Conservation (phyloP, 2,113 vertebrate species). For the Triplophysa dalaica region DNA sequence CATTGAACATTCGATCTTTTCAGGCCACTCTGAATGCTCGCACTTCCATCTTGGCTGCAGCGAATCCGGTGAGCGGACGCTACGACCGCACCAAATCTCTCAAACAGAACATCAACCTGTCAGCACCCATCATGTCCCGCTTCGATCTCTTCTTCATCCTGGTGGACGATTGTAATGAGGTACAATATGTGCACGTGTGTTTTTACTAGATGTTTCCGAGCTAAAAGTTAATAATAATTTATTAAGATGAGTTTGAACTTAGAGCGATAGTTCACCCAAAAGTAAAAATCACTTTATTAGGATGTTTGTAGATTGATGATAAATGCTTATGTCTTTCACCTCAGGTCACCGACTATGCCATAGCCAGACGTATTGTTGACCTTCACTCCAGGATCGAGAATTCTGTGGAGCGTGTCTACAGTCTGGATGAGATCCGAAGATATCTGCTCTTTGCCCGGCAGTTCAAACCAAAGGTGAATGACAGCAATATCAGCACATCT, state of each 20-base stretch:
- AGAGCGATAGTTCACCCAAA: too few relatives aligned
- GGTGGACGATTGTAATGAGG: constrained; percentile 98
- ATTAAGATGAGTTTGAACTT: neutral
- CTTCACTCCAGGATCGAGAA: constrained; percentile 91
- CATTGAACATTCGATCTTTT: neutral
- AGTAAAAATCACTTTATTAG: too few relatives aligned
- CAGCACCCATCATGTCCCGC: constrained; percentile 96
- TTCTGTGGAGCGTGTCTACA: constrained; percentile 90
- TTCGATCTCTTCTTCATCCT: constrained; percentile 99
- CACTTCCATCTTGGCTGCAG: constrained; percentile 96
- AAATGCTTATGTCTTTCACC: neutral
- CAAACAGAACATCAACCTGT: constrained; percentile 95
- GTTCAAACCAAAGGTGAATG: constrained; percentile 94
- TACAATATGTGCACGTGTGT: constrained; percentile 57
- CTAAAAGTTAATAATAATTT: neutral
- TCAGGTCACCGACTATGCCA: constrained; percentile 96
- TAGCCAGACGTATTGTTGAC: constrained; percentile 95
- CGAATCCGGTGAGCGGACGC: constrained; percentile 89
- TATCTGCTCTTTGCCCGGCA: constrained; percentile 96
- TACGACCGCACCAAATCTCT: constrained; percentile 96
- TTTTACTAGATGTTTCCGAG: neutral
- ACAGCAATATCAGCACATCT: neutral
- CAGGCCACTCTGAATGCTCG: constrained; percentile 98
- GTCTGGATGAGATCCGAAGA: constrained; percentile 92
- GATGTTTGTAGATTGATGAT: too few relatives aligned